phyloP scores from a whole-genome alignment of 2,797 vertebrate species.

The Meriones psammophilus region DNA sequence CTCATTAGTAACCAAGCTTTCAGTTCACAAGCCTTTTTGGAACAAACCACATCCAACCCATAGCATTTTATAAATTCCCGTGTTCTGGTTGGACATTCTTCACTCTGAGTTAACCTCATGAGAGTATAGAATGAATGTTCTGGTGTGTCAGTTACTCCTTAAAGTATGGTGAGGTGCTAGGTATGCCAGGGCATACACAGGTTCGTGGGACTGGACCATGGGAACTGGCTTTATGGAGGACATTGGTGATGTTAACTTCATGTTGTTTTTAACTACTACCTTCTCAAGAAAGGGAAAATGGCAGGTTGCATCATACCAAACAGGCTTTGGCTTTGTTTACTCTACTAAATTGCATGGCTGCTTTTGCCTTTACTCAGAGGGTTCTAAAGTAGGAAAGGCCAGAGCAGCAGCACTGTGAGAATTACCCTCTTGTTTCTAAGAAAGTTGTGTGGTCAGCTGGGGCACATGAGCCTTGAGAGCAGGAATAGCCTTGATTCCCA shows the following conservation, averaged over 20 bases:
- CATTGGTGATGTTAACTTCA: neutral
- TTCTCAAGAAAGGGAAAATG: slow-evolving; percentile 32
- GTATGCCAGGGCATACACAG: neutral
- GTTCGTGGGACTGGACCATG: neutral
- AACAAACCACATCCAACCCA: neutral
- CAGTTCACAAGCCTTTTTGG: neutral
- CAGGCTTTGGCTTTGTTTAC: slow-evolving; percentile 15
- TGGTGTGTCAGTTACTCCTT: neutral
- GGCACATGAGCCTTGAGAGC: neutral
- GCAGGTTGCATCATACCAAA: neutral
- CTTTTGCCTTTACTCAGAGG: slow-evolving; percentile 24
- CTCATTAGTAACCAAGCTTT: neutral
- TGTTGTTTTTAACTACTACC: neutral
- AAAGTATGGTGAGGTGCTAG: neutral
- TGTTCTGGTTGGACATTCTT: neutral
- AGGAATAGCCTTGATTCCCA: slow-evolving; percentile 30
- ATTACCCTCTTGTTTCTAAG: neutral
- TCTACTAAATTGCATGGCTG: slow-evolving; percentile 43
- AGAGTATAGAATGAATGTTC: neutral
- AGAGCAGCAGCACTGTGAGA: slow-evolving; percentile 29
- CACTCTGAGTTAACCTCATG: neutral
- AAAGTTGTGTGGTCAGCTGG: slow-evolving; percentile 23
- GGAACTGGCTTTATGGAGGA: slow-evolving; percentile 35
- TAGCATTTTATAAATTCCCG: neutral
- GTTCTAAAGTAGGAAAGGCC: slow-evolving; percentile 35